Evolutionary conservation across 2,888 invertebrate species (phyloP).

Genomic region (Mantis religiosa): DNA sequence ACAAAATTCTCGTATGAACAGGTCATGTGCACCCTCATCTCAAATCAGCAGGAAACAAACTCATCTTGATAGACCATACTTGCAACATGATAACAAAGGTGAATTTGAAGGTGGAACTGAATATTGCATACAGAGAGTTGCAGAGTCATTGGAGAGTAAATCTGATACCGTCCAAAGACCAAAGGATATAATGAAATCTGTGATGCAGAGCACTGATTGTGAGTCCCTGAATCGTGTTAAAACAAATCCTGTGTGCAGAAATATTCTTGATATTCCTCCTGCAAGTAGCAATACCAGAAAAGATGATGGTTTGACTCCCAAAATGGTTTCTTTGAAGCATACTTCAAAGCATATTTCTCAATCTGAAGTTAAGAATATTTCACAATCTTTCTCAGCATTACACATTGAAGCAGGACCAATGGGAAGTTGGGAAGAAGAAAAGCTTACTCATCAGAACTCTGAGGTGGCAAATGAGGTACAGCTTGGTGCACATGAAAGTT

Average conservation of each 20-base stretch:
- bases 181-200: not conserved
- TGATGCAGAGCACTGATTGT: not conserved
- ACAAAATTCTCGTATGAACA: not conserved
- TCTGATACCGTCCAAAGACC: not conserved
- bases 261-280: not conserved
- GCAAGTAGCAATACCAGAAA: not conserved
- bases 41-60: not conserved
- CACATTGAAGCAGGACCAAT: not conserved
- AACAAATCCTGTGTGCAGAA: not conserved
- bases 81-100: not conserved
- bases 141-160: not conserved
- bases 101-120: not conserved
- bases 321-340: not conserved
- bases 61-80: too few species aligned
- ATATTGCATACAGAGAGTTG: not conserved
- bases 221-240: not conserved
- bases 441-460: not conserved
- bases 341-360: not conserved
- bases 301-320: not conserved
- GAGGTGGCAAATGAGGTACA: not conserved
- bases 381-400: not conserved
- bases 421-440: not conserved
- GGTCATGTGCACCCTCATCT: not conserved
- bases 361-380: not conserved
- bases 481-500: too few species aligned